A percentile compares a stretch with the other conserved stretches of the same genome.
These are phyloP conservation scores for Camponotus pennsylvanicus DNA, from an alignment of 1,140 invertebrate species.

Conservation along the genomic window DNA sequence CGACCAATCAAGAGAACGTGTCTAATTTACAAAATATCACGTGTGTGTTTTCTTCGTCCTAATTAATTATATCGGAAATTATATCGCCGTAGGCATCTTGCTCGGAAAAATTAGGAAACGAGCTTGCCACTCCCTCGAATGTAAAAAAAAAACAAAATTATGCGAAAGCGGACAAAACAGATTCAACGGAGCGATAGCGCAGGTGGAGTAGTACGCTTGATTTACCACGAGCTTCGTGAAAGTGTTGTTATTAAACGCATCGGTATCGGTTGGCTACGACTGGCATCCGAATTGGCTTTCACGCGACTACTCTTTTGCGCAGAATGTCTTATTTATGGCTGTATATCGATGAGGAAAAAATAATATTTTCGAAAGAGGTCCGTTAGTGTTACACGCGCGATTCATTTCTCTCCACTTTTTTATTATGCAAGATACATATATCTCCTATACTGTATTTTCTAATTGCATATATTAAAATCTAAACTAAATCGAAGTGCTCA, in stretches of 20 bases:
- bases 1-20: background rate
- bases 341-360: conserved; percentile 42
- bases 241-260: conserved; percentile 57
- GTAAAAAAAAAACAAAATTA: conserved; percentile 15
- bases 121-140: background rate
- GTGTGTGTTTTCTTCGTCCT: background rate
- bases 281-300: conserved; percentile 47
- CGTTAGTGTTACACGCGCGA: conserved; percentile 32
- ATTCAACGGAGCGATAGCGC: conserved; percentile 35
- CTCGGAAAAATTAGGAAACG: conserved; percentile 21
- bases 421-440: conserved; percentile 9
- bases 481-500: background rate
- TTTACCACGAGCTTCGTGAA: conserved; percentile 51
- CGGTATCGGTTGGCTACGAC: conserved; percentile 14
- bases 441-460: background rate
- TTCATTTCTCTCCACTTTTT: conserved; percentile 20
- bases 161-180: conserved; percentile 42
- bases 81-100: background rate
- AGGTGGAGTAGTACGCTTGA: conserved; percentile 51
- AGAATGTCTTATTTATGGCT: conserved; percentile 38
- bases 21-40: background rate
- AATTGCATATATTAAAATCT: background rate
- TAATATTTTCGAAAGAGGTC: conserved; percentile 15
- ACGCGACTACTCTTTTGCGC: conserved; percentile 39
- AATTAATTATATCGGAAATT: conserved; percentile 17